Evolutionary conservation across 2,113 vertebrate species (phyloP).

Genomic region (Syngnathus scovelli): DNA sequence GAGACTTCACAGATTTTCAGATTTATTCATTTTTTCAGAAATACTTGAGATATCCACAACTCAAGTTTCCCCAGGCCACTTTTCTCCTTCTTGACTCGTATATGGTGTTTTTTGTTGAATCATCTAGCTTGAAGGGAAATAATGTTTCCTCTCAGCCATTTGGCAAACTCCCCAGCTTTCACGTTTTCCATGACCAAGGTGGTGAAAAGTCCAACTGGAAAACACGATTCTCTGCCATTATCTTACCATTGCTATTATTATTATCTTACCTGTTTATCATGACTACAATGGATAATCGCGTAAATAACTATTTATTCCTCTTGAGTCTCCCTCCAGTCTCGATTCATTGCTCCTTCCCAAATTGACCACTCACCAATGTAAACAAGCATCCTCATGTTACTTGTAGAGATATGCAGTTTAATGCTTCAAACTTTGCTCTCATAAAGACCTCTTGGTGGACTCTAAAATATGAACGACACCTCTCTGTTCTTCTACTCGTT

Average conservation of each 20-base stretch:
- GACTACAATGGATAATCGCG: background rate
- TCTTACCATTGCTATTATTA: background rate
- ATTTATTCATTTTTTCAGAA: slow-evolving; percentile 10
- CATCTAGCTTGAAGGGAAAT: slow-evolving; percentile 11
- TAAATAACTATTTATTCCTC: slow-evolving; percentile 13
- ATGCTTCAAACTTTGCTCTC: slow-evolving; percentile 23
- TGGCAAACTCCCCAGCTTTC: slow-evolving; percentile 33
- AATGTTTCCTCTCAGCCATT: slow-evolving; percentile 7
- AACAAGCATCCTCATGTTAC: background rate
- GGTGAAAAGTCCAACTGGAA: slow-evolving; percentile 32
- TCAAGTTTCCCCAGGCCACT: slow-evolving; percentile 26
- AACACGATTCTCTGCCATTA: slow-evolving; percentile 20
- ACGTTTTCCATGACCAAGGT: slow-evolving; percentile 30
- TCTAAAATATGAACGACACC: background rate
- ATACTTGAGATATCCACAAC: slow-evolving; percentile 17
- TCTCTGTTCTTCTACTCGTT: background rate
- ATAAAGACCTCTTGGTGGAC: slow-evolving; percentile 1
- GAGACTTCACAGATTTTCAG: slow-evolving; percentile 1
- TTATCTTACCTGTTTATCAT: too few relatives aligned
- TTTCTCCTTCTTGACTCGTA: slow-evolving; percentile 23
- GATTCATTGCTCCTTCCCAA: background rate
- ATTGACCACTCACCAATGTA: background rate
- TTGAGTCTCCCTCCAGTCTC: background rate
- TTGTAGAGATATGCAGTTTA: background rate
- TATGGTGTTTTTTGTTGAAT: slow-evolving; percentile 8